Percentiles rank a stretch among this genome's conserved stretches.
Conservation (phyloP, 2,113 vertebrate genomes). For the Lycocorax pyrrhopterus region DNA sequence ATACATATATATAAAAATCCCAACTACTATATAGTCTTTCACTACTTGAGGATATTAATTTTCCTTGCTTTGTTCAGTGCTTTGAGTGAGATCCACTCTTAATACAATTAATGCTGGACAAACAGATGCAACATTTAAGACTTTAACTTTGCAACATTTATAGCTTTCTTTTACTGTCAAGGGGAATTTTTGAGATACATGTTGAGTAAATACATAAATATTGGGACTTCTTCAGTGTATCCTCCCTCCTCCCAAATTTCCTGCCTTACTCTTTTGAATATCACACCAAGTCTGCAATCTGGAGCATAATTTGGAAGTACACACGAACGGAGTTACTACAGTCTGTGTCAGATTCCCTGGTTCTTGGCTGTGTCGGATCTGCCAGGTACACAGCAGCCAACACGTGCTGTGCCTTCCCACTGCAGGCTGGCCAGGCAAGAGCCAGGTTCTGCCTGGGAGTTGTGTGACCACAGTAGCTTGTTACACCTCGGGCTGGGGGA, state of each 20-base stretch:
- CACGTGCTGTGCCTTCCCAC: rapidly evolving
- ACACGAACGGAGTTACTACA: neutral
- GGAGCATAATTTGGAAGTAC: neutral
- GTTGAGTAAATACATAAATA: neutral
- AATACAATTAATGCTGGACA: neutral
- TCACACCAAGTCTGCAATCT: neutral
- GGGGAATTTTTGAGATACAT: neutral
- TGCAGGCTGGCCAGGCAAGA: neutral
- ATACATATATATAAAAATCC: neutral
- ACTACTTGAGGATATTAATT: neutral
- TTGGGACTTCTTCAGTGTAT: neutral
- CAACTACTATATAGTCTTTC: neutral
- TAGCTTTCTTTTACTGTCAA: neutral
- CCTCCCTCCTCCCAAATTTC: neutral
- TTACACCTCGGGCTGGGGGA: neutral
- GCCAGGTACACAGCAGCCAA: neutral
- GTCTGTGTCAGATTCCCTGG: too few species aligned
- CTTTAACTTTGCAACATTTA: neutral
- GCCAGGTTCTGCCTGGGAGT: neutral
- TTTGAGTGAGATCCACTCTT: neutral
- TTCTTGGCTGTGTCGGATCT: neutral
- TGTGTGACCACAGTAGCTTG: rapidly evolving
- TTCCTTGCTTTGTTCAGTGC: neutral
- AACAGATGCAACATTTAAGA: neutral
- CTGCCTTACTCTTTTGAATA: neutral